These are phyloP conservation scores for Hucho hucho DNA, from an alignment of 2,113 vertebrate species.

Conservation along the genomic window DNA sequence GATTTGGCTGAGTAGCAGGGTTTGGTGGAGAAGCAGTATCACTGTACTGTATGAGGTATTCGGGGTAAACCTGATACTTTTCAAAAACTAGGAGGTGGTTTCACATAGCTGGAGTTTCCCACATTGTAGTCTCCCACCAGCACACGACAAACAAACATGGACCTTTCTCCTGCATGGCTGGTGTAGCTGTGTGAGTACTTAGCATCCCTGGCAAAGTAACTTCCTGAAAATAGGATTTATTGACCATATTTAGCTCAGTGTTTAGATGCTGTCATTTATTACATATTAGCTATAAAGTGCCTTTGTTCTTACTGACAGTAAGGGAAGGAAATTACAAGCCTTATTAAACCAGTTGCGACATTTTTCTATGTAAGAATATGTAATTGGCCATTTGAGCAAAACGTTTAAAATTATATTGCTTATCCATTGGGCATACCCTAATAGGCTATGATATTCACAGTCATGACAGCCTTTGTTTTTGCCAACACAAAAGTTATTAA, in stretches of 20 bases:
- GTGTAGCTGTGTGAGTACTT: no score
- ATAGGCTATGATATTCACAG: no score
- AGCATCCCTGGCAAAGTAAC: not conserved
- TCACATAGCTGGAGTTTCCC: slow-evolving; percentile 32
- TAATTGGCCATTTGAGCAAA: no score
- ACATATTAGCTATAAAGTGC: not conserved
- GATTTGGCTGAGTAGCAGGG: no score
- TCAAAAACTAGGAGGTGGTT: slow-evolving; percentile 72
- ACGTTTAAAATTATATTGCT: no score
- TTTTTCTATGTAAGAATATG: no score
- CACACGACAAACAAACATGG: slow-evolving; percentile 40
- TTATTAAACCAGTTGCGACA: no score
- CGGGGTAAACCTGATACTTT: slow-evolving; percentile 83
- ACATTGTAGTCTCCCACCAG: slow-evolving; percentile 36
- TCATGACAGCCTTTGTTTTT: no score
- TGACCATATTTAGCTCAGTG: not conserved
- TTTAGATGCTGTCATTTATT: not conserved
- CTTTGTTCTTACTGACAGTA: not conserved
- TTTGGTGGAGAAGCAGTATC: not conserved
- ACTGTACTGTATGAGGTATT: slow-evolving; percentile 79
- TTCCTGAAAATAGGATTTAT: slow-evolving; percentile 23
- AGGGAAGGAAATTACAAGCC: no score
- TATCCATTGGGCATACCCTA: no score
- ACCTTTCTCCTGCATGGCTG: not conserved
- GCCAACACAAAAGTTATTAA: no score